phyloP scores from a whole-genome alignment of 2,888 invertebrate genomes.

The Cartodere bifasciata region DNA sequence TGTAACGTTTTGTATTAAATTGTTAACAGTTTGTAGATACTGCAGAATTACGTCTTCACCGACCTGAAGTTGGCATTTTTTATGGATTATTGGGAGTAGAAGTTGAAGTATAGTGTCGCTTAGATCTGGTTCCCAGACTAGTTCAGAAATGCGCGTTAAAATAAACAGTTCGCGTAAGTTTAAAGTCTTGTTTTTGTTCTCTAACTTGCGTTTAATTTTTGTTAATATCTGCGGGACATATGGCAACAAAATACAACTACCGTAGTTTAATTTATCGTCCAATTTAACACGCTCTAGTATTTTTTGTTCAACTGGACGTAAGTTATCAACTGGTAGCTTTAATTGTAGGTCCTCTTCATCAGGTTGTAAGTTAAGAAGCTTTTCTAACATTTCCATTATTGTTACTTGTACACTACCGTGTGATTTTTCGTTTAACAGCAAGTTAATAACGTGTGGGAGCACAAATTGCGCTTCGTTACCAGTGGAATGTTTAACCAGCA shows the following conservation, averaged over 20 bases:
- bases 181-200: slow-evolving; percentile 45
- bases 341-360: slow-evolving; percentile 40
- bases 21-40: slow-evolving; percentile 58
- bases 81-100: slow-evolving; percentile 56
- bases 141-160: slow-evolving; percentile 61
- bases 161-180: slow-evolving; percentile 60
- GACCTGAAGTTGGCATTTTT: slow-evolving; percentile 45
- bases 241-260: slow-evolving; percentile 60
- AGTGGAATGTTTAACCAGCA: slow-evolving; percentile 49
- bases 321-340: slow-evolving; percentile 31
- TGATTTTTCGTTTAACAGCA: slow-evolving; percentile 58
- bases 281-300: slow-evolving; percentile 26
- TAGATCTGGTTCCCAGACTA: slow-evolving; percentile 52
- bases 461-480: slow-evolving; percentile 40
- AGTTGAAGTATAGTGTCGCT: slow-evolving; percentile 59
- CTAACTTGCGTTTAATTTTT: slow-evolving; percentile 52
- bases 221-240: slow-evolving; percentile 59
- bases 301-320: slow-evolving; percentile 28
- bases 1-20: slow-evolving; percentile 57
- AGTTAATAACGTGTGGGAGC: slow-evolving; percentile 53
- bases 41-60: slow-evolving; percentile 58
- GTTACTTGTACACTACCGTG: slow-evolving; percentile 51
- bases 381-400: slow-evolving; percentile 63
- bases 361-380: slow-evolving; percentile 52
- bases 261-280: slow-evolving; percentile 48